A percentile compares a stretch with the other conserved stretches of the same genome.
These are phyloP conservation scores for Eubasilissa splendida DNA, from an alignment of 2,888 invertebrate genomes.

Conservation along the genomic window DNA sequence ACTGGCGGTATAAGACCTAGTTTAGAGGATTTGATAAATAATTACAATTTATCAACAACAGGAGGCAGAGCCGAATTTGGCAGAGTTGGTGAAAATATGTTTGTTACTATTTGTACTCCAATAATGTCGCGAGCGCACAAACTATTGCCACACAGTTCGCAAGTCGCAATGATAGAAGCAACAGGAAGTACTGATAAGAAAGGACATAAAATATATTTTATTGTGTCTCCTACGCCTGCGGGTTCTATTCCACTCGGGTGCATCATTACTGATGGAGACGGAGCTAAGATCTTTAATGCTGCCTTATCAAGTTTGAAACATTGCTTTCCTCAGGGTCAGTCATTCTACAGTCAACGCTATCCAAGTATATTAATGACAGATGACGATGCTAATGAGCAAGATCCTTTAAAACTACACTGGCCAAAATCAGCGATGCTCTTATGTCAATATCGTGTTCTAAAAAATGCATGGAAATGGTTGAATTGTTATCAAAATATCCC, in stretches of 20 bases:
- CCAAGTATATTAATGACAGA: constrained; percentile 48
- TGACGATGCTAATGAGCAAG: constrained; percentile 46
- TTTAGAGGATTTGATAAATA: constrained; percentile 46
- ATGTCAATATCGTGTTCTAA: constrained; percentile 48
- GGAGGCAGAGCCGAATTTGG: constrained; percentile 50
- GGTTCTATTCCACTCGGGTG: constrained; percentile 54
- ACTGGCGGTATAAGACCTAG: constrained; percentile 36
- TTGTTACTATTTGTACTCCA: constrained; percentile 52
- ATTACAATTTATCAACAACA: constrained; percentile 44
- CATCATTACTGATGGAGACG: constrained; percentile 47
- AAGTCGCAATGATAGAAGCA: constrained; percentile 51
- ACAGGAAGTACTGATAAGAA: constrained; percentile 47
- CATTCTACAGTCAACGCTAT: constrained; percentile 49
- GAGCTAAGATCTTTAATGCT: constrained; percentile 42
- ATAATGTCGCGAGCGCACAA: constrained; percentile 52
- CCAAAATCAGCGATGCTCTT: constrained; percentile 48
- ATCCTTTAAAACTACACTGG: constrained; percentile 46
- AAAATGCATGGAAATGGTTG: constrained; percentile 51
- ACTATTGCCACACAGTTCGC: constrained; percentile 46
- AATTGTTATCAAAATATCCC: constrained; percentile 53
- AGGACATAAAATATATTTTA: constrained; percentile 51
- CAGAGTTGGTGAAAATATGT: constrained; percentile 45
- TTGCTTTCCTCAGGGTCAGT: constrained; percentile 49
- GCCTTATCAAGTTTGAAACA: constrained; percentile 44
- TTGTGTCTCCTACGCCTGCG: constrained; percentile 51